These are phyloP conservation scores for Artemisiospiza belli DNA, from an alignment of 2,113 vertebrate species.

Conservation along the genomic window DNA sequence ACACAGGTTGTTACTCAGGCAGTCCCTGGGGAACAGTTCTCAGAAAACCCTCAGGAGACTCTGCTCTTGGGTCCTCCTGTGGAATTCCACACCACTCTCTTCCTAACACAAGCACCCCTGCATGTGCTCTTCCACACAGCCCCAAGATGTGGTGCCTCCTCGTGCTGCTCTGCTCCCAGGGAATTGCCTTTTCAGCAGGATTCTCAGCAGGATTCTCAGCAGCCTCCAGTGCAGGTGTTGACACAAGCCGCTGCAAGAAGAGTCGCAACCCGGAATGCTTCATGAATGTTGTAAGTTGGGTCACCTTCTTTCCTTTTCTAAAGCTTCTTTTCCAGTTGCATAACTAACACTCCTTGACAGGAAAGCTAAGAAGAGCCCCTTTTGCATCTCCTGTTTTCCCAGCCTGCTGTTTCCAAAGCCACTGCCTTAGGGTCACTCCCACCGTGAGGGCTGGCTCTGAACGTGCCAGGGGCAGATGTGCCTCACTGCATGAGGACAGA, in stretches of 20 bases:
- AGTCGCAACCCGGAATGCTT: not conserved
- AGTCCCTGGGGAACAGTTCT: not conserved
- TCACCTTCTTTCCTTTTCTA: not conserved
- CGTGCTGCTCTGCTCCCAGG: not conserved
- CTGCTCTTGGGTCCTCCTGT: not conserved
- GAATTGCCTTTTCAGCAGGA: not conserved
- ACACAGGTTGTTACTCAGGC: not conserved
- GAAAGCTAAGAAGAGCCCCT: not conserved
- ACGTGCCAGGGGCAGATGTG: not conserved
- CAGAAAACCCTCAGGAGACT: not conserved
- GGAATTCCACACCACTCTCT: not conserved
- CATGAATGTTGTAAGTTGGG: conserved; percentile 51
- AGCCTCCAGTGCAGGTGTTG: not conserved
- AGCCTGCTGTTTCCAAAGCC: not conserved
- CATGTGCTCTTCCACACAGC: conserved; percentile 8
- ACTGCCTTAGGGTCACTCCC: not conserved
- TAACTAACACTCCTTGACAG: not conserved
- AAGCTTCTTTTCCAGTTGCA: not conserved
- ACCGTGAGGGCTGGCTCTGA: not conserved
- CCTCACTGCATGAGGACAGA: not conserved
- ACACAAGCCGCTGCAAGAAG: not conserved
- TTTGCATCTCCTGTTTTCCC: not conserved
- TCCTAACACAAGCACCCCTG: not conserved
- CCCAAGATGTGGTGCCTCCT: conserved; percentile 37
- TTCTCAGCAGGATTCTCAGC: not conserved